These are phyloP conservation scores for Ispidina lecontei DNA, from an alignment of 2,797 vertebrate species.

Conservation along the genomic window DNA sequence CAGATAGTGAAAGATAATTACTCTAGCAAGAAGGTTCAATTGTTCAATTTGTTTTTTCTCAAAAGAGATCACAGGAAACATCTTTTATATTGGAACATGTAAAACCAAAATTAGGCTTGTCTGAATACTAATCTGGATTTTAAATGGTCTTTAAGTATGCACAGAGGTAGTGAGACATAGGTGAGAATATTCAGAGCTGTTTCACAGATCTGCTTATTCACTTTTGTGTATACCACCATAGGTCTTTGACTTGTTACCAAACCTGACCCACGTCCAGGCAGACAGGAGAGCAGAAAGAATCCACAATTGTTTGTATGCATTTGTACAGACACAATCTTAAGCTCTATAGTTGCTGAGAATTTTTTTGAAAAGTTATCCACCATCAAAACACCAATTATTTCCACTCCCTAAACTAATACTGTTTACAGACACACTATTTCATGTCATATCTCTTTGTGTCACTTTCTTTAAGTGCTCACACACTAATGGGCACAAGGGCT, in stretches of 20 bases:
- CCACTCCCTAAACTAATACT: background rate
- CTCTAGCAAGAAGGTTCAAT: background rate
- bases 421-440: background rate
- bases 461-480: background rate
- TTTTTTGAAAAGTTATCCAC: background rate
- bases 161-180: background rate
- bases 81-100: background rate
- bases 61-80: background rate
- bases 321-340: background rate
- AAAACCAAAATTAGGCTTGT: background rate
- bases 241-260: background rate
- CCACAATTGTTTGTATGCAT: background rate
- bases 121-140: background rate
- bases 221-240: background rate
- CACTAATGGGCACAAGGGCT: background rate
- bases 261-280: background rate
- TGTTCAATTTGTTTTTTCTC: background rate
- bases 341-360: background rate
- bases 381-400: background rate
- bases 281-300: background rate
- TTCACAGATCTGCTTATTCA: background rate
- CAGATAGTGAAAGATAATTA: background rate
- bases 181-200: background rate
- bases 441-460: background rate
- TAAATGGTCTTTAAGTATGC: background rate